Base-by-base conservation (phyloP, 2,113 vertebrate genomes). In the Coptodon rendalli region DNA sequence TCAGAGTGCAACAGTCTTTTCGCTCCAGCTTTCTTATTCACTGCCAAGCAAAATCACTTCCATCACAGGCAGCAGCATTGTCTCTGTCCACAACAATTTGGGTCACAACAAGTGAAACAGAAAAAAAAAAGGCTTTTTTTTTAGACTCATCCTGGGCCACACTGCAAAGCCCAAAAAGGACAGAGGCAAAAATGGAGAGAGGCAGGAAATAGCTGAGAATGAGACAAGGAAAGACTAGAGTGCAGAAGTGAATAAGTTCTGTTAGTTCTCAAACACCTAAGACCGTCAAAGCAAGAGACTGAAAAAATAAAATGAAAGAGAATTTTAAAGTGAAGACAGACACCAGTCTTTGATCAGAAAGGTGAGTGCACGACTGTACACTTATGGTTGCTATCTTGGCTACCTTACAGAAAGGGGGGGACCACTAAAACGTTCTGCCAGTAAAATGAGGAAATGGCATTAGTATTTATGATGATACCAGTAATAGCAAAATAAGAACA, bases 61-160 rank as follows among this genome's bases (percentile, higher is more conserved):
- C 68, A 73, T 93, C 84, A 89, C 86, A 90, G 57, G 31, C 82
- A 85, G 45, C 71, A 79, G 36, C 6, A 34, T 54, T 54, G 38
- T 84, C 90, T 50, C 83, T 91, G 87, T 91, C 89, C 79, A 83
- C 87, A 91, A 88, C 81, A 68, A 91, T 92, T 91, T 92, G 81
- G 80, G 80, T 87, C 83, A 85, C 24, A 52, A 45, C 83, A 86
- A 87, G 82, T 82, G 61, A 87, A 81, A 90, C 63, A 63, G 54
- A 86, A 50, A 82, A 6, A 82, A 6, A 84, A 31, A 85, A 59
- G 19, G 50, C 4, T 82, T 71, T 85, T 71, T 85, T 87, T 36
- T 3, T 83, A 87, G 81, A 80, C 78, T 86, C 54, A 50, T 82
- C 40, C 27, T 57, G 59, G 76, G 14, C 52, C 66, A 68, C 53